Percentiles rank a stretch among this genome's conserved stretches.
Conservation (phyloP, 2,113 vertebrate species). For the Centropristis striata region DNA sequence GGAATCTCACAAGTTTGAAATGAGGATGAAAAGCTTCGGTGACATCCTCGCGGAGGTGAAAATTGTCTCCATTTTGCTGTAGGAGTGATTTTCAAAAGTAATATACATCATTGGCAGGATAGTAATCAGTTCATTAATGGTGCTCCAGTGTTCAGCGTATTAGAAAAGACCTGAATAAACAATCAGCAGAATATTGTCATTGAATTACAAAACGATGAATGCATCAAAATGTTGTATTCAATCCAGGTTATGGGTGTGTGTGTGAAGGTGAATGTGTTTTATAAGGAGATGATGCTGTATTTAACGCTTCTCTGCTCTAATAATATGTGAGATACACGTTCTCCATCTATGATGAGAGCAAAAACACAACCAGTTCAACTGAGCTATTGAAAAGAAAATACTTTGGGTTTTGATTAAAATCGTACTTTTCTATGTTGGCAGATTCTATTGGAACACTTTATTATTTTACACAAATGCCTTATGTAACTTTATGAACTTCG, state of each 20-base stretch:
- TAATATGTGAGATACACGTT: not conserved
- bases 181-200: constrained; percentile 9
- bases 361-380: not conserved
- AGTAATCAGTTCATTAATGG: constrained; percentile 1
- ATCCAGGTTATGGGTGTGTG: constrained; percentile 1
- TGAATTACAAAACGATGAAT: constrained; percentile 12
- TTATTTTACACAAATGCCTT: not conserved
- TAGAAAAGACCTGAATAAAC: constrained; percentile 1
- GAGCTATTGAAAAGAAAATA: not conserved
- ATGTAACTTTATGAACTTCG: not conserved
- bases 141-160: not conserved
- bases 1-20: not conserved
- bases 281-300: not conserved
- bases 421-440: not conserved
- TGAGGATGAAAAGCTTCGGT: constrained; percentile 9
- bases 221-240: constrained; percentile 6
- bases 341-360: not conserved
- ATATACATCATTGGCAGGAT: not conserved
- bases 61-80: not conserved
- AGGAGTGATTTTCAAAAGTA: not conserved
- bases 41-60: not conserved
- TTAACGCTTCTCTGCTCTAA: not conserved
- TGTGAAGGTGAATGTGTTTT: constrained; percentile 18
- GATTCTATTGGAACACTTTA: not conserved
- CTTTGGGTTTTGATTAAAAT: not conserved